phyloP scores from a whole-genome alignment of 2,797 vertebrate genomes.

The Clarias laeviceps region DNA sequence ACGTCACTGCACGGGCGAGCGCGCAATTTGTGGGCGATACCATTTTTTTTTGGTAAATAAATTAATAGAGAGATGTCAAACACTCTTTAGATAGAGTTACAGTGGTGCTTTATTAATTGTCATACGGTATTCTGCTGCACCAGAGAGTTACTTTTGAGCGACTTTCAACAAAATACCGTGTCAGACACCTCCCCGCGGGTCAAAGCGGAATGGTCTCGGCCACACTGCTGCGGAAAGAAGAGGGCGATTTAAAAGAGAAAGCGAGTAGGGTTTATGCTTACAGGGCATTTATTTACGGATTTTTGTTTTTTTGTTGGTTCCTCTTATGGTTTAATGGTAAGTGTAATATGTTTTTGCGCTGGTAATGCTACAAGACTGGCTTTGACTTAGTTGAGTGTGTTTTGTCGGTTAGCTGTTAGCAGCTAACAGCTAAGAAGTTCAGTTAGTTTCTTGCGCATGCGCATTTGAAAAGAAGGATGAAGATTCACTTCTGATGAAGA shows the following conservation, averaged over 20 bases:
- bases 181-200: background rate
- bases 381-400: background rate
- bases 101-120: background rate
- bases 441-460: background rate
- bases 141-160: too few species aligned
- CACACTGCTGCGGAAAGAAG: background rate
- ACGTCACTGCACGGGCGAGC: background rate
- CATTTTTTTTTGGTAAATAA: conserved; percentile 13
- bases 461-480: too few species aligned
- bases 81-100: background rate
- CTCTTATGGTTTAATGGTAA: background rate
- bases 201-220: conserved; percentile 13
- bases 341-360: background rate
- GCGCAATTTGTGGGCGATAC: conserved; percentile 24
- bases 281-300: background rate
- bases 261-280: background rate
- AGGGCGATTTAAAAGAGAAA: conserved; percentile 28
- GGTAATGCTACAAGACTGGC: background rate
- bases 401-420: background rate
- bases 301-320: background rate
- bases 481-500: too few species aligned
- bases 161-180: background rate
- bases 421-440: background rate
- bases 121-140: background rate
- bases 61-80: background rate